These are phyloP conservation scores for Molossus alvarezi DNA, from an alignment of 2,797 vertebrate genomes.

Conservation along the genomic window DNA sequence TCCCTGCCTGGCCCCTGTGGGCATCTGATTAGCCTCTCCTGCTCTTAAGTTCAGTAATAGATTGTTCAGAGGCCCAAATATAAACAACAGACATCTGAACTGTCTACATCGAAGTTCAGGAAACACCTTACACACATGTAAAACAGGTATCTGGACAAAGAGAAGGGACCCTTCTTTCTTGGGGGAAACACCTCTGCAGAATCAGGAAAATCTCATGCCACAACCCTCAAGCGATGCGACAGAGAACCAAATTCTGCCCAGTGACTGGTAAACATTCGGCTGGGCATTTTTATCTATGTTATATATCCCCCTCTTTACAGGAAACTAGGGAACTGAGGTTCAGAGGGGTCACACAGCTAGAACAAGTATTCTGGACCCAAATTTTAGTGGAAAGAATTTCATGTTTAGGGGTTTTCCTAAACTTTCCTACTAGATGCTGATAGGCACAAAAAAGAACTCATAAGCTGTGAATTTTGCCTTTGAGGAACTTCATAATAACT, in stretches of 20 bases:
- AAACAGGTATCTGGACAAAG: not conserved
- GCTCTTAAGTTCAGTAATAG: not conserved
- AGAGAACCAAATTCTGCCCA: not conserved
- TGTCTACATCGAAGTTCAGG: not conserved
- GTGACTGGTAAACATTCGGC: not conserved
- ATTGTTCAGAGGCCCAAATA: not conserved
- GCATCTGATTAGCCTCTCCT: not conserved
- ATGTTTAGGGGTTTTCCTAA: constrained; percentile 32
- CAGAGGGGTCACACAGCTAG: not conserved
- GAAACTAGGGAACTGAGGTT: not conserved
- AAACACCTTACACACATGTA: not conserved
- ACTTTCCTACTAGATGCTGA: not conserved
- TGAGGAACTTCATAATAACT: constrained; percentile 25
- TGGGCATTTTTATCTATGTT: not conserved
- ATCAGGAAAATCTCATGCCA: not conserved
- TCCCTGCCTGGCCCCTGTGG: not conserved
- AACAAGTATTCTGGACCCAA: not conserved
- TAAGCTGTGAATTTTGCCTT: constrained; percentile 14
- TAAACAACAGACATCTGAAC: not conserved
- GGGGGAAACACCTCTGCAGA: not conserved
- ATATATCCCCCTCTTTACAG: not conserved
- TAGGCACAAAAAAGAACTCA: constrained; percentile 51
- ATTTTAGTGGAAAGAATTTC: not conserved
- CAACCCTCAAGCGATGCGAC: not conserved
- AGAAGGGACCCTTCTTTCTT: not conserved